Base-by-base conservation (phyloP, 2,888 invertebrate species). In the Eurytoma californica region DNA sequence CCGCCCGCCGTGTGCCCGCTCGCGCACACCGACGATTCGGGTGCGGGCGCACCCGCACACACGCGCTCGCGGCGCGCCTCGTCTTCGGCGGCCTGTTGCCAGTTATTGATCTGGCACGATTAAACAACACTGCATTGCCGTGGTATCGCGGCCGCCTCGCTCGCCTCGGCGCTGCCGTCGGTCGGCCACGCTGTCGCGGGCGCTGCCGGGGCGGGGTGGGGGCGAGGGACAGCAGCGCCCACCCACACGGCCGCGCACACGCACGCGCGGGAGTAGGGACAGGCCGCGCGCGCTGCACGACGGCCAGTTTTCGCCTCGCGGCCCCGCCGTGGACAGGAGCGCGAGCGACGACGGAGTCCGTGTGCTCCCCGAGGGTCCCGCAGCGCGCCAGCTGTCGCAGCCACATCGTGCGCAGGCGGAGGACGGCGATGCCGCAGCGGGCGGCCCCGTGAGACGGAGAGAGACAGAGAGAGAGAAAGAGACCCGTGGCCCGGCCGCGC, bases 81-180 rank as follows among this genome's bases (percentile, higher is more conserved):
- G 87, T 39, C 39, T 39, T 39, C 63, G n/a, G 47, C 39, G 87
- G 89, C 89, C 89, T 89, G 89, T 89, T 89, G 89, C 89, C 88
- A 89, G 88, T 89, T 89, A 89, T 89, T 89, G 89, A 89, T 89
- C 89, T 87, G 86, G 85, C 86, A 72, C 88, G 88, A 87, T 89
- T 87, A 88, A 88, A 89, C 88, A 89, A 88, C 88, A 89, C 89
- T 87, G 89, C 89, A 89, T 89, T 89, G 89, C 89, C 85, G 89
- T 89, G 85, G 85, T 84, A 83, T 84, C 60, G 49, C 65, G 57
- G 24, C 12, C 51, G 14, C 53, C 49, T 58, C 5, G 24, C 24
- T 24, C 24, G 28, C 39, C 24, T 57, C 20, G 30, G 67, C 67
- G 49, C 12, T 49, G 51, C 30, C n/a, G 18, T 30, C 39, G 16